phyloP scores from a whole-genome alignment of 1,140 invertebrate species.

The Trinorchestia longiramus region DNA sequence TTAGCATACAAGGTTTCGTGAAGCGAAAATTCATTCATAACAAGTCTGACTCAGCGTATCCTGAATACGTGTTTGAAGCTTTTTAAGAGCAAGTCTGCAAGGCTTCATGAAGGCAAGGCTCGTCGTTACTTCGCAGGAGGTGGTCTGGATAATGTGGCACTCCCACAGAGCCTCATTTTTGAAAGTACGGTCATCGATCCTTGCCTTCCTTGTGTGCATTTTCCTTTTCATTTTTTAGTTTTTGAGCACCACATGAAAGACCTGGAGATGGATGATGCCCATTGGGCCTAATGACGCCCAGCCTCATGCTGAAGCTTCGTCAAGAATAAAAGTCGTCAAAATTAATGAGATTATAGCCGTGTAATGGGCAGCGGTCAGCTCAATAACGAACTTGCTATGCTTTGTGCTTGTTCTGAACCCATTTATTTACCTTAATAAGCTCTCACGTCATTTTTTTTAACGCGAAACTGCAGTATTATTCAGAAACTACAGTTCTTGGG shows the following conservation, averaged over 20 bases:
- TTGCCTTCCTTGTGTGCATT: neutral
- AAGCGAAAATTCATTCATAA: neutral
- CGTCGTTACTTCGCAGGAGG: neutral
- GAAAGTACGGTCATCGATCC: slow-evolving; percentile 12
- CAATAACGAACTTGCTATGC: neutral
- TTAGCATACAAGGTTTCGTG: neutral
- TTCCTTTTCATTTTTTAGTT: neutral
- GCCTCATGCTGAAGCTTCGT: neutral
- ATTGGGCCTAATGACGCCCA: slow-evolving; percentile 14
- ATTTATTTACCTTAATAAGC: neutral
- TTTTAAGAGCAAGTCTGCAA: no score
- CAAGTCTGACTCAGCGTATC: neutral
- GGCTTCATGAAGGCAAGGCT: neutral
- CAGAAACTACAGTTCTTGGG: no score
- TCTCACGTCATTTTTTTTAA: neutral
- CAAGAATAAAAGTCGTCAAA: neutral
- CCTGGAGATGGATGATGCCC: slow-evolving; percentile 28
- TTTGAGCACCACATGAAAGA: slow-evolving; percentile 18
- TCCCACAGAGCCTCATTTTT: neutral
- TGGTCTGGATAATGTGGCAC: neutral
- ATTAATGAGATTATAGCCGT: neutral
- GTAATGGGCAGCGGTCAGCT: neutral
- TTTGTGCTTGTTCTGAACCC: neutral
- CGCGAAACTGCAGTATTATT: no score
- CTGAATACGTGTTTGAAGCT: neutral